Base-by-base conservation (phyloP, 2,888 invertebrate genomes). In the Notocelia uddmanniana region DNA sequence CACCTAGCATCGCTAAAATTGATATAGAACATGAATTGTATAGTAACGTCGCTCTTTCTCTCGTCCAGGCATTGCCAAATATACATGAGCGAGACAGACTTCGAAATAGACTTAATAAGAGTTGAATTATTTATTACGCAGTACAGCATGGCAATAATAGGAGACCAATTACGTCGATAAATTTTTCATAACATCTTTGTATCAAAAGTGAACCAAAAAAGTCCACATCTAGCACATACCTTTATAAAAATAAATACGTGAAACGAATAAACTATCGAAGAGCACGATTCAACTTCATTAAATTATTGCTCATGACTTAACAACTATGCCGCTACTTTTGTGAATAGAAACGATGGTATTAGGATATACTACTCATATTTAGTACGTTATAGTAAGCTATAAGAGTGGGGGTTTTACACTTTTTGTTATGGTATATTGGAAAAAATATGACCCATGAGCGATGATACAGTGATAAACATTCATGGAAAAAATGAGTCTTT, bases 171-270 rank as follows among this genome's bases (percentile, higher is more conserved):
- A 45, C n/a, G 41, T 15, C 41, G 45, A n/a, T n/a, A 45, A n/a
- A 45, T 45, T 45, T 45, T n/a, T n/a, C 45, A n/a, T 45, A n/a
- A n/a, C 45, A 45, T 45, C 15, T 45, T 45, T 45, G 45, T 45
- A 8, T n/a, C 6, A n/a, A 45, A 1, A n/a, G 1, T 45, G 45
- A 45, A n/a, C 15, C n/a, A 45, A 45, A 45, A 45, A n/a, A 45
- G 15, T 2, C 3, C 13, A 45, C n/a, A n/a, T 15, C 45, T n/a
- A 45, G 0, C 5, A 45, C 45, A 45, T 45, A n/a, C n/a, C 45
- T 6, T 6, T n/a, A 45, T n/a, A 45, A 45, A n/a, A 45, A n/a
- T 8, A 45, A 45, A 45, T n/a, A 45, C 45, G 6, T 6, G 45
- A 45, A 45, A 45, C 8, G 45, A 45, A 45, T 45, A 45, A 45